phyloP scores from a whole-genome alignment of 2,888 invertebrate species.

The Alsophila aescularia region DNA sequence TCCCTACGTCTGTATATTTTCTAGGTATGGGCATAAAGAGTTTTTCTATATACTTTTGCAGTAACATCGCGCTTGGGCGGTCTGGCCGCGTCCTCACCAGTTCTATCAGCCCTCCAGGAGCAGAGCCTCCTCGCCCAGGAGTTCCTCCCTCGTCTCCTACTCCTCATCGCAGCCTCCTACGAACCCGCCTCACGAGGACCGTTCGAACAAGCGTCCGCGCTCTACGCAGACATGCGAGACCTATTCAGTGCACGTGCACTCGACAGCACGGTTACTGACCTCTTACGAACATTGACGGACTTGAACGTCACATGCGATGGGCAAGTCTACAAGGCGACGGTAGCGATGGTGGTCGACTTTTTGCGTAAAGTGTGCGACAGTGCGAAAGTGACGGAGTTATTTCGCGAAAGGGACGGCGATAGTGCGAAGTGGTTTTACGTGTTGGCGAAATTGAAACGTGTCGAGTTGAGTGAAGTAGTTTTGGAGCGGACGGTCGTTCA shows the following conservation, averaged over 20 bases:
- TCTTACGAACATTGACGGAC: background rate
- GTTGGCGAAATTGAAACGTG: too few species aligned
- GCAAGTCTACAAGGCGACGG: background rate
- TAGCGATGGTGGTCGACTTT: too few species aligned
- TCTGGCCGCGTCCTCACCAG: background rate
- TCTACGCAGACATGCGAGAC: background rate
- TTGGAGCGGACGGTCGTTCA: background rate
- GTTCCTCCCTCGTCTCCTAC: slow-evolving; percentile 1
- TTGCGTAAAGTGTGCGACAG: too few species aligned
- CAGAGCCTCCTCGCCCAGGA: background rate
- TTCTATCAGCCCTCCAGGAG: background rate
- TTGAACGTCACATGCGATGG: too few species aligned
- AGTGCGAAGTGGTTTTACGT: too few species aligned
- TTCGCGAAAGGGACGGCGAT: background rate
- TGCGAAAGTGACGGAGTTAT: too few species aligned
- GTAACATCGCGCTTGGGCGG: background rate
- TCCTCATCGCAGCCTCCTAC: background rate
- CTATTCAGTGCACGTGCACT: background rate
- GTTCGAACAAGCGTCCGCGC: background rate
- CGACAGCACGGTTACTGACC: background rate
- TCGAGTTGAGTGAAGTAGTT: background rate
- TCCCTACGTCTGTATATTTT: too few species aligned
- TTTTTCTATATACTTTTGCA: too few species aligned
- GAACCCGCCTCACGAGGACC: background rate
- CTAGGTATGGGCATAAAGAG: too few species aligned